Percentiles rank a stretch among this genome's conserved stretches.
phyloP scores from a whole-genome alignment of 2,797 vertebrate species.

The Danionella dracula region DNA sequence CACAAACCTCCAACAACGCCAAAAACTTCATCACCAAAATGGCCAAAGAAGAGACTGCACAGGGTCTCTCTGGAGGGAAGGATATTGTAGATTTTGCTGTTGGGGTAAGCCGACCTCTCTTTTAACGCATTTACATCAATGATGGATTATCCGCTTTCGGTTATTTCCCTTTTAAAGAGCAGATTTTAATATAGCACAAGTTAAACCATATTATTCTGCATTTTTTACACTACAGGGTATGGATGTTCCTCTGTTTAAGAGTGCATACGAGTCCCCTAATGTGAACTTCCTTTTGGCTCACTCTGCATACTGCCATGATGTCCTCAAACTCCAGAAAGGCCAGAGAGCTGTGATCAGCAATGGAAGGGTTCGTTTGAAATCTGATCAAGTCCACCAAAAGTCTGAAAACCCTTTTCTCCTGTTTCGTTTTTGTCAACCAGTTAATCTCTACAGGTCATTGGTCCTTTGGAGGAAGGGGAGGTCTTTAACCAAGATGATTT shows the following conservation, averaged over 20 bases:
- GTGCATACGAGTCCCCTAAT: conserved; percentile 78
- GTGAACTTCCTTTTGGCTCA: conserved; percentile 91
- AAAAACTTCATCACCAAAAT: conserved; percentile 99
- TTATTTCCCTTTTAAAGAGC: conserved; percentile 3
- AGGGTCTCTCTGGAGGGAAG: conserved; percentile 71
- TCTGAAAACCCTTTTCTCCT: neutral
- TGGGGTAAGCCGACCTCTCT: conserved; percentile 72
- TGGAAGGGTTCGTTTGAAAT: conserved; percentile 79
- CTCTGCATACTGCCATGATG: conserved; percentile 81
- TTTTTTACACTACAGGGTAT: conserved; percentile 76
- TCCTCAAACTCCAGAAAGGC: conserved; percentile 90
- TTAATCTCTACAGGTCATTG: conserved; percentile 76
- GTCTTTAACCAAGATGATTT: conserved; percentile 98
- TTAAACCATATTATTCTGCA: neutral
- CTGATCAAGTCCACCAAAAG: too few relatives aligned
- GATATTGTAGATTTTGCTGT: conserved; percentile 83
- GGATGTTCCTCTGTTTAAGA: conserved; percentile 84
- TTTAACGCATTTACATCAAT: neutral
- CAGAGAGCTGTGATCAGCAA: conserved; percentile 94
- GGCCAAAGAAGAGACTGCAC: conserved; percentile 84
- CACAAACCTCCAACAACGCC: conserved; percentile 87
- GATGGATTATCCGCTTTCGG: conserved; percentile 10
- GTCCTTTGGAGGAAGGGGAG: conserved; percentile 84
- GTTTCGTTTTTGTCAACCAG: neutral
- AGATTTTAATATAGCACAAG: conserved; percentile 6